Base-by-base conservation (phyloP, 2,113 vertebrate species). In the Corydoras sp. region DNA sequence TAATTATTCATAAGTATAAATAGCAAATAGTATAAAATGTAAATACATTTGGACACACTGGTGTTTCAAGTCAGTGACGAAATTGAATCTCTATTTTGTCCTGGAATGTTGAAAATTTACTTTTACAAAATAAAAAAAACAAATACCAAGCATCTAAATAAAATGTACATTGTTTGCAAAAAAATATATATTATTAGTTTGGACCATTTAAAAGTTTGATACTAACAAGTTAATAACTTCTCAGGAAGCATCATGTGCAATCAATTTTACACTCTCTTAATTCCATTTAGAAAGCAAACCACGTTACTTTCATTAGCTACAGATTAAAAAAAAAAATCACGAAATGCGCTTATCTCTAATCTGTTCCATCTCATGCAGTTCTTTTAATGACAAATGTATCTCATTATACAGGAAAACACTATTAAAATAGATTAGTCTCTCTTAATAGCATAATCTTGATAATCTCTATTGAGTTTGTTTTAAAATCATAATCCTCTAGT, bases 371-470 rank as follows among this genome's bases (percentile, higher is more conserved):
- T 79, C 51, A 80, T 81, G 81, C 81, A 82, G 82, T 77, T 81
- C 81, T 87, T 82, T 79, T 84, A 73, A 85, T 80, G 77, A 76
- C 79, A 79, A 79, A 80, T 77, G 81, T 84, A 79, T 72, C 85
- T 89, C 83, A 87, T 84, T 80, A 81, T 85, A 53, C 74, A 76
- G 73, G 64, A 76, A 76, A 82, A 72, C 81, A 83, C 76, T 74
- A 82, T 85, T 85, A 43, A 73, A 82, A 83, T 79, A 72, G 67
- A 74, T 65, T 85, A 80, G 72, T 85, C 83, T 86, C 80, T 84
- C 86, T 86, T 81, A 76, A 82, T 79, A 84, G 78, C 83, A 82
- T 89, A 88, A 87, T 86, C 87, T 88, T 81, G 77, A 81, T 89
- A 88, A 87, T 86, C 87, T 88, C 81, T 77, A 14, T 68, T 13